These are phyloP conservation scores for Corythornis madagascariensis DNA, from an alignment of 2,113 vertebrate species.

Conservation along the genomic window DNA sequence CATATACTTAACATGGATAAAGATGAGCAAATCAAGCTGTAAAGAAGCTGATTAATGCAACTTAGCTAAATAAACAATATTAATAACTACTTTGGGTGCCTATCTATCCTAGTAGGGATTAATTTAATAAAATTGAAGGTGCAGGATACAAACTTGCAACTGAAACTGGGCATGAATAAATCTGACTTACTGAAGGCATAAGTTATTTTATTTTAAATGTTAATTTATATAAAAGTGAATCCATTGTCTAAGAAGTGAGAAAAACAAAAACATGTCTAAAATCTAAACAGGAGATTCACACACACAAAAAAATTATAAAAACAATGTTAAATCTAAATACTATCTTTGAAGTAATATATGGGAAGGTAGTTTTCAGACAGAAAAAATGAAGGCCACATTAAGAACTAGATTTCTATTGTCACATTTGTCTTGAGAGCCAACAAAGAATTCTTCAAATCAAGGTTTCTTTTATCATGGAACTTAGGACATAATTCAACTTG, in stretches of 20 bases:
- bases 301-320: neutral
- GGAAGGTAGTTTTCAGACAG: neutral
- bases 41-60: neutral
- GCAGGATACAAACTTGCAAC: neutral
- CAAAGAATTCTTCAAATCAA: neutral
- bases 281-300: neutral
- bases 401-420: neutral
- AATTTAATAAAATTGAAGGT: neutral
- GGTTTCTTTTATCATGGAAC: neutral
- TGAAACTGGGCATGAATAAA: neutral
- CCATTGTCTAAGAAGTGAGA: neutral
- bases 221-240: neutral
- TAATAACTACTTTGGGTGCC: neutral
- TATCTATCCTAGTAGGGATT: neutral
- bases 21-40: neutral
- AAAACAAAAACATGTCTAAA: neutral
- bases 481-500: neutral
- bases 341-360: neutral
- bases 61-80: neutral
- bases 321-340: neutral
- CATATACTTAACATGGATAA: neutral
- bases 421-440: neutral
- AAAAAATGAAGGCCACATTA: neutral
- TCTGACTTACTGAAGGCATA: neutral
- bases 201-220: neutral